These are phyloP conservation scores for Byasa hedistus DNA, from an alignment of 2,888 invertebrate genomes.

Conservation along the genomic window DNA sequence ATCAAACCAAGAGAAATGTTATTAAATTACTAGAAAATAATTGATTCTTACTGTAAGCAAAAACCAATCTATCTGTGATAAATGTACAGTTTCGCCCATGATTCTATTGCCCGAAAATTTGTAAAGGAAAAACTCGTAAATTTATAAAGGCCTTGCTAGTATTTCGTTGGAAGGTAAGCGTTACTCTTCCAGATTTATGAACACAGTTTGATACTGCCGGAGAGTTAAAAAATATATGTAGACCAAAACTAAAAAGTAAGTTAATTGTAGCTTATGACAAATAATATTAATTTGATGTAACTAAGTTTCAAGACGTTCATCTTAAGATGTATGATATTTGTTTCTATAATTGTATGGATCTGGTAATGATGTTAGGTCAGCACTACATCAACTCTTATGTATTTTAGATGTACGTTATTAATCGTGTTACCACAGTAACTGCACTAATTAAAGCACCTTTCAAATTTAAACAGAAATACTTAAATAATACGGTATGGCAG, in stretches of 20 bases:
- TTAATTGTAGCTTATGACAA: neutral
- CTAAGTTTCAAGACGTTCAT: too few species aligned
- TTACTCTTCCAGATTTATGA: constrained; percentile 18
- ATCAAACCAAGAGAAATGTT: neutral
- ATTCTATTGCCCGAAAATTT: constrained; percentile 19
- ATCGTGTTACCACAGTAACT: too few species aligned
- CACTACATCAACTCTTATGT: too few species aligned
- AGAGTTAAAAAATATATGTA: neutral
- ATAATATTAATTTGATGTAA: neutral
- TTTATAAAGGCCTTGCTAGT: constrained; percentile 13
- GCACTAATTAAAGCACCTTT: too few species aligned
- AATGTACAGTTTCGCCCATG: constrained; percentile 3
- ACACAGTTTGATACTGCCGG: constrained; percentile 12
- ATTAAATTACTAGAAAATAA: neutral
- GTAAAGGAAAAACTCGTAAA: constrained; percentile 25
- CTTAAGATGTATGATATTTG: too few species aligned
- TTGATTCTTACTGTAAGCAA: neutral
- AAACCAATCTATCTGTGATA: neutral
- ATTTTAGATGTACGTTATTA: too few species aligned
- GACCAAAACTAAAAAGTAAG: neutral
- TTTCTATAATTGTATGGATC: too few species aligned
- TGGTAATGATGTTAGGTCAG: too few species aligned
- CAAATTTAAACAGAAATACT: too few species aligned
- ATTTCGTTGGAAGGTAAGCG: constrained; percentile 18
- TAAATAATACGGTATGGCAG: too few species aligned